Percentiles rank a stretch among this genome's conserved stretches.
Conservation (phyloP, 2,888 invertebrate species). For the Drosophila ezoana region DNA sequence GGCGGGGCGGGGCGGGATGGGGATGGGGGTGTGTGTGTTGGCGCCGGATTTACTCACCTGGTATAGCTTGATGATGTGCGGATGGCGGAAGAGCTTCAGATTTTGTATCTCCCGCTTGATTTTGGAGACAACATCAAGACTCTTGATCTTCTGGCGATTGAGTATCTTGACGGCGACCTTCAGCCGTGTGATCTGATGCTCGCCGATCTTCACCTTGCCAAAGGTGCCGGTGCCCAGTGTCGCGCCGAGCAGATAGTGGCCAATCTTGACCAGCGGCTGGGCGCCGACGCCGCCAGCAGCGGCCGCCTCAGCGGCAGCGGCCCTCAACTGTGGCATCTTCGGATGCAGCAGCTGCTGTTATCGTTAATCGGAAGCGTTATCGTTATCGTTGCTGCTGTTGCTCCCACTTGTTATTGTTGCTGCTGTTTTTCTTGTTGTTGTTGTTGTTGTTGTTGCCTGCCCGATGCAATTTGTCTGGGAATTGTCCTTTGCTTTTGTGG, state of each 20-base stretch:
- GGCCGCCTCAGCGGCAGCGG: conserved; percentile 74
- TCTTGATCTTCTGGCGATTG: conserved; percentile 99
- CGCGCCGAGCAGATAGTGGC: conserved; percentile 96
- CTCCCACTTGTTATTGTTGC: background rate
- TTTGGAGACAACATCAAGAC: conserved; percentile 99
- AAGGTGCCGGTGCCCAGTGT: conserved; percentile 98
- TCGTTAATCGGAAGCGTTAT: conserved; percentile 11
- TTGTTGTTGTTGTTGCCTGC: too few species aligned
- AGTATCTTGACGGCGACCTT: conserved; percentile 99
- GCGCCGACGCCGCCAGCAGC: conserved; percentile 67
- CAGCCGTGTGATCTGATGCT: conserved; percentile 98
- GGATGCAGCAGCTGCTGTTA: conserved; percentile 8
- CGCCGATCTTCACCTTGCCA: conserved; percentile 99
- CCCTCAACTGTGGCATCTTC: conserved; percentile 80
- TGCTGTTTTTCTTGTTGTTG: too few species aligned
- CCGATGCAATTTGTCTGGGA: conserved; percentile 8
- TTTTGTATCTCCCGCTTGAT: conserved; percentile 99
- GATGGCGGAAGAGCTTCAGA: conserved; percentile 99
- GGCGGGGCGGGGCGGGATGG: background rate
- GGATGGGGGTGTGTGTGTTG: background rate
- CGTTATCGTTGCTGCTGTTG: background rate
- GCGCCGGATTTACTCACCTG: conserved; percentile 86
- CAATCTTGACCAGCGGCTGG: conserved; percentile 96
- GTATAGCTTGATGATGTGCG: conserved; percentile 99
- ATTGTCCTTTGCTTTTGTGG: background rate